A percentile compares a stretch with the other conserved stretches of the same genome.
Evolutionary conservation across 2,888 invertebrate species (phyloP).

Genomic region (Mesoligia furuncula): DNA sequence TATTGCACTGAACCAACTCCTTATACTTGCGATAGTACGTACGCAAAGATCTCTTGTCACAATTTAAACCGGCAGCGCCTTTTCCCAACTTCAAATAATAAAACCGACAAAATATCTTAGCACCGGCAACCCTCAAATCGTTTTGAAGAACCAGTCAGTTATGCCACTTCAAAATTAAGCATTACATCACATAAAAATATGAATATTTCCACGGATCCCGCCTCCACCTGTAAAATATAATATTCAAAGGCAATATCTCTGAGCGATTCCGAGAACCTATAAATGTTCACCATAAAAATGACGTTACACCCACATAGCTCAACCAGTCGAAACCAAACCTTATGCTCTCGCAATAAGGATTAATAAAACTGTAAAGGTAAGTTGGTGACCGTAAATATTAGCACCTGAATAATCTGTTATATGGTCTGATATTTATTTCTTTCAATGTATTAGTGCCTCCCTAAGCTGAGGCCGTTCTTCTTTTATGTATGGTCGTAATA

Average conservation of each 20-base stretch:
- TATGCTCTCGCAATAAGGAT: constrained; percentile 26
- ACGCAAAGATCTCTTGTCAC: not conserved
- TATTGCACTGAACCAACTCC: not conserved
- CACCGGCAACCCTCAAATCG: constrained; percentile 37
- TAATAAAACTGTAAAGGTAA: constrained; percentile 26
- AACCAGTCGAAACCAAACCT: constrained; percentile 43
- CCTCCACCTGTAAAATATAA: constrained; percentile 71
- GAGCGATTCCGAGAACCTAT: constrained; percentile 72
- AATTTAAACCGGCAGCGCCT: not conserved
- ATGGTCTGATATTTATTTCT: constrained; percentile 69
- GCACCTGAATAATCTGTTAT: constrained; percentile 71
- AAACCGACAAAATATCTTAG: constrained; percentile 30
- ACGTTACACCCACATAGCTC: constrained; percentile 54
- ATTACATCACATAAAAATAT: constrained; percentile 63
- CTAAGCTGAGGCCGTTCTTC: constrained; percentile 53
- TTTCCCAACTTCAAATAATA: not conserved
- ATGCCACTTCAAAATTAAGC: constrained; percentile 65
- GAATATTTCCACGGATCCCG: constrained; percentile 61
- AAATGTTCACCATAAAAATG: constrained; percentile 77
- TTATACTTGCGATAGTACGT: not conserved
- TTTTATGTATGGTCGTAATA: constrained; percentile 60
- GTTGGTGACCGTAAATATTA: constrained; percentile 66
- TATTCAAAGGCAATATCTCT: constrained; percentile 73
- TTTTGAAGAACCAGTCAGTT: constrained; percentile 46
- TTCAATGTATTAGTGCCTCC: constrained; percentile 65